These are phyloP conservation scores for Nephila pilipes DNA, from an alignment of 1,140 invertebrate genomes.

Conservation along the genomic window DNA sequence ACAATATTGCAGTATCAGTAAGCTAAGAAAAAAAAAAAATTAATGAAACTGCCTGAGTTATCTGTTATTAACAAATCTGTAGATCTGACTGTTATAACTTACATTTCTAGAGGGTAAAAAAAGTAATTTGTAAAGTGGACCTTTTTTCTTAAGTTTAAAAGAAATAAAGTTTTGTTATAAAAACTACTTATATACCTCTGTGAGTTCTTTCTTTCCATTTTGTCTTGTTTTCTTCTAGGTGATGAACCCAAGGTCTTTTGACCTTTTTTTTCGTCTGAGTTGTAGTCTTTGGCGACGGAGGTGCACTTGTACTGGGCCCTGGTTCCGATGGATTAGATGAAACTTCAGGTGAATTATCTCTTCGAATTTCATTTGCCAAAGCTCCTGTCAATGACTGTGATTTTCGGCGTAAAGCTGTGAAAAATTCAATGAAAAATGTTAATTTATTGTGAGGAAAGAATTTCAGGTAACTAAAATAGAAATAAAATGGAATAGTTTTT, in stretches of 20 bases:
- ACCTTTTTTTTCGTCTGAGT: slow-evolving; percentile 83
- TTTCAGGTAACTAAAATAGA: too few relatives aligned
- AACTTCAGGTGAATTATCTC: slow-evolving; percentile 29
- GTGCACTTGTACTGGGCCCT: slow-evolving; percentile 64
- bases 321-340: not conserved
- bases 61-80: too few relatives aligned
- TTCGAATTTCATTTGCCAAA: not conserved
- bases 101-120: too few relatives aligned
- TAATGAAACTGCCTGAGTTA: too few relatives aligned
- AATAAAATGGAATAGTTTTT: not conserved
- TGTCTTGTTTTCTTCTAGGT: slow-evolving; percentile 91
- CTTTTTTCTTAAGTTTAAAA: too few relatives aligned
- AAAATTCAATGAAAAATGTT: not conserved
- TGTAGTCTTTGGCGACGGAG: slow-evolving; percentile 77
- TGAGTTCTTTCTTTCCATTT: slow-evolving; percentile 94
- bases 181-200: slow-evolving; percentile 84
- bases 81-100: too few relatives aligned
- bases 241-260: slow-evolving; percentile 90
- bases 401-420: slow-evolving; percentile 56
- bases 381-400: slow-evolving; percentile 60
- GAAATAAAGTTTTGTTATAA: too few relatives aligned
- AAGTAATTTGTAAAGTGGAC: too few relatives aligned
- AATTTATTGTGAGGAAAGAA: not conserved
- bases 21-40: too few relatives aligned
- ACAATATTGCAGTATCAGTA: too few relatives aligned